A percentile compares a stretch with the other conserved stretches of the same genome.
Conservation (phyloP, 1,140 invertebrate species). For the Meloidogyne hapla region DNA sequence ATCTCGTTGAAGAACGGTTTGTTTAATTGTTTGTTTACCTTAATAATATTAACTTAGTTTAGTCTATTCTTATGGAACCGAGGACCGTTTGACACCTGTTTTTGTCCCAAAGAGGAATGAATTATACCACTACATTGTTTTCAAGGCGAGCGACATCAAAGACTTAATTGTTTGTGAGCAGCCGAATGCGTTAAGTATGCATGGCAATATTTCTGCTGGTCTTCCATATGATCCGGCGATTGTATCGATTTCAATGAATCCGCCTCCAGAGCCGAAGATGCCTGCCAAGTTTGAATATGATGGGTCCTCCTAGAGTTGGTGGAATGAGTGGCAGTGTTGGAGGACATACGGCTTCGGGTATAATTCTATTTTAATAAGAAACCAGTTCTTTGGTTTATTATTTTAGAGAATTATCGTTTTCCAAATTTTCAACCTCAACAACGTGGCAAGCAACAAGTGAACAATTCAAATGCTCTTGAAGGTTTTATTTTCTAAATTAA, state of each 20-base stretch:
- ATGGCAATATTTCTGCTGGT: conserved; percentile 52
- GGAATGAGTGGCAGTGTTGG: not conserved
- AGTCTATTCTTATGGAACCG: conserved; percentile 98
- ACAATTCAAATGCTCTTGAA: conserved; percentile 30
- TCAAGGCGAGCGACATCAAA: conserved; percentile 95
- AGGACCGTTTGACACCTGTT: conserved; percentile 87
- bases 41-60: conserved; percentile 29
- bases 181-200: conserved; percentile 66
- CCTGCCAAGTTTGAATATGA: conserved; percentile 14
- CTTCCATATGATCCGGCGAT: conserved; percentile 85
- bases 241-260: conserved; percentile 71
- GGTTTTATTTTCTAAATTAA: no score
- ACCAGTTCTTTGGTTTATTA: no score
- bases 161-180: conserved; percentile 88
- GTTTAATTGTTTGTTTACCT: conserved; percentile 60
- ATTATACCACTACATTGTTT: conserved; percentile 92
- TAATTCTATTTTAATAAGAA: no score
- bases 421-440: conserved; percentile 6
- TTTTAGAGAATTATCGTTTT: conserved; percentile 3
- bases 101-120: conserved; percentile 91
- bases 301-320: not conserved
- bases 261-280: conserved; percentile 21
- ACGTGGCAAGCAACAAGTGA: conserved; percentile 34
- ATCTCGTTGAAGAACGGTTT: conserved; percentile 97
- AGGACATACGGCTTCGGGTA: not conserved